Conservation (phyloP, 2,797 vertebrate species). For the Tinamus major region DNA sequence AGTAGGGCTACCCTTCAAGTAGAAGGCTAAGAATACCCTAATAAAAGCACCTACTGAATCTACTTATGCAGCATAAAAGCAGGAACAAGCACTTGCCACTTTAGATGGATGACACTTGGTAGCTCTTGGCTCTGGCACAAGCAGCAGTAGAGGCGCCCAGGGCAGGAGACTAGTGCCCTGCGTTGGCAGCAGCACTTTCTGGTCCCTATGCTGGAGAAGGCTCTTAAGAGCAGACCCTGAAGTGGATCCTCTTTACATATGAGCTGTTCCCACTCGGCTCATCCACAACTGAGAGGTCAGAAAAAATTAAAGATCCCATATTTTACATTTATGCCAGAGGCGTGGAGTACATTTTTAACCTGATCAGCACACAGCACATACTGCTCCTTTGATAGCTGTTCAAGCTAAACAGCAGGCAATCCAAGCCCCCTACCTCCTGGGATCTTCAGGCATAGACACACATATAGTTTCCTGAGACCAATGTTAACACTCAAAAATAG, state of each 20-base stretch:
- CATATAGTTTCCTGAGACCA: background rate
- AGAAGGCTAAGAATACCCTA: background rate
- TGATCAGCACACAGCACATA: background rate
- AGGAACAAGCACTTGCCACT: background rate
- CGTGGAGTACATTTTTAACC: background rate
- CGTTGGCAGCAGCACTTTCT: background rate
- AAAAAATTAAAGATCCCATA: background rate
- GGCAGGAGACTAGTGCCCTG: background rate
- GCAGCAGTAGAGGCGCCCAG: background rate
- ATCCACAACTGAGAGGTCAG: background rate
- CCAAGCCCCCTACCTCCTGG: background rate
- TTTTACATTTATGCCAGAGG: background rate
- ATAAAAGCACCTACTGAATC: background rate
- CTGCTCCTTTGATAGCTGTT: background rate
- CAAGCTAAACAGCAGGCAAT: background rate
- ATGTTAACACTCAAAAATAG: background rate
- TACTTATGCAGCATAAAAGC: background rate
- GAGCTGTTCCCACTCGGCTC: background rate
- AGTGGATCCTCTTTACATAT: background rate
- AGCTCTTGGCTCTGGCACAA: background rate
- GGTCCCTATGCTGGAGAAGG: rapidly evolving
- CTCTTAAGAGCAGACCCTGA: background rate
- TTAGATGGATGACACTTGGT: background rate
- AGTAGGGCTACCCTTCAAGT: background rate
- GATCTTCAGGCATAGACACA: background rate